Percentiles rank a stretch among this genome's conserved stretches.
Evolutionary conservation across 1,140 invertebrate species (phyloP).

Genomic region (Druon quercuslanigerum): DNA sequence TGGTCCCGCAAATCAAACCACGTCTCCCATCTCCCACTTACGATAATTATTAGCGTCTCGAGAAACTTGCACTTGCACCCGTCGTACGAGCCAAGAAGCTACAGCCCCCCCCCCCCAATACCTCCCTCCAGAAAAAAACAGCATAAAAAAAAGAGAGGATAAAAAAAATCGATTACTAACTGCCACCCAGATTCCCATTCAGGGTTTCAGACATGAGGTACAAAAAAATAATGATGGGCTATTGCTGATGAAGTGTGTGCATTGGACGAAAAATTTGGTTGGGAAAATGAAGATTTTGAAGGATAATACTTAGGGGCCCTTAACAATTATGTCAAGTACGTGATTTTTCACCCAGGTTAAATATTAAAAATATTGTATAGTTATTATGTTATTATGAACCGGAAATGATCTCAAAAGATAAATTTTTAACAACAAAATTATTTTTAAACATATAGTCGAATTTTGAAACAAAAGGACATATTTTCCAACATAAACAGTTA

Average conservation of each 20-base stretch:
- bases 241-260: constrained; percentile 9
- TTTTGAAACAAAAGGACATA: no score
- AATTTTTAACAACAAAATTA: no score
- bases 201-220: neutral
- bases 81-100: constrained; percentile 8
- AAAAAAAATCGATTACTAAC: constrained; percentile 22
- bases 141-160: no score
- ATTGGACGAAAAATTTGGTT: constrained; percentile 14
- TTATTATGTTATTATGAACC: no score
- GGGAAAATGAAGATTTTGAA: neutral
- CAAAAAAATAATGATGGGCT: constrained; percentile 2
- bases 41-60: constrained; percentile 18
- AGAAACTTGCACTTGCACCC: constrained; percentile 27
- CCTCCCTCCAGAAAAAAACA: neutral
- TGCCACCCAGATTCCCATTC: constrained; percentile 18
- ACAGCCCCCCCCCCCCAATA: neutral
- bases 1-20: neutral
- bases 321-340: no score
- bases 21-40: constrained; percentile 19
- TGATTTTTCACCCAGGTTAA: no score
- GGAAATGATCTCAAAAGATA: no score
- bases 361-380: no score
- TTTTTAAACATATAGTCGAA: no score
- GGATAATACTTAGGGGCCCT: no score
- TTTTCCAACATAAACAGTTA: no score